phyloP scores from a whole-genome alignment of 2,113 vertebrate genomes.

The Bujurquina vittata region DNA sequence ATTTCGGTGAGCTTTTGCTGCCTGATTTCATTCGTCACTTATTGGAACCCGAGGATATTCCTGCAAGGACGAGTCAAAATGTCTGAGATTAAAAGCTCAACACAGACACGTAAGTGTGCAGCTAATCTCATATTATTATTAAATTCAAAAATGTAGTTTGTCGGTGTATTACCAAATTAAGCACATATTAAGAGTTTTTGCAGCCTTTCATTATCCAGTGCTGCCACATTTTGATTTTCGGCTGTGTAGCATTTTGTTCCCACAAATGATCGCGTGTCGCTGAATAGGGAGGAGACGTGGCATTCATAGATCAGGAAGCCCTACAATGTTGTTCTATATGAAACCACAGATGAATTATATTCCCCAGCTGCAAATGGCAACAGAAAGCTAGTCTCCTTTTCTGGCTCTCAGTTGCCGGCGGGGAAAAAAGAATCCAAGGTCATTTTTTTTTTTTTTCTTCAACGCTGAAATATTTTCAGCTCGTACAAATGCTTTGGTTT shows the following conservation, averaged over 20 bases:
- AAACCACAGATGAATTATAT: background rate
- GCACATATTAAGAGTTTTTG: background rate
- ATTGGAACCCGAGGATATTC: background rate
- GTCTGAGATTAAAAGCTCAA: background rate
- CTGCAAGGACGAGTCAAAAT: background rate
- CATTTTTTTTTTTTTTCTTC: background rate
- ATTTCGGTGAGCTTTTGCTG: background rate
- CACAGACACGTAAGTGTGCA: background rate
- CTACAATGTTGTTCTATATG: background rate
- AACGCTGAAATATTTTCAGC: background rate
- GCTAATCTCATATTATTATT: background rate
- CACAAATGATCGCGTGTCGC: background rate
- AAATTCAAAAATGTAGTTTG: background rate
- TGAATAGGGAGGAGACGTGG: background rate
- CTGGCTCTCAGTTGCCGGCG: background rate
- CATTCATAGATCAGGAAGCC: background rate
- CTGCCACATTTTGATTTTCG: background rate
- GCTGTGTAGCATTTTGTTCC: background rate
- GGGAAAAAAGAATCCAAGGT: background rate
- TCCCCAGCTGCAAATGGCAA: background rate
- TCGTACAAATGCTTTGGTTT: rapidly evolving
- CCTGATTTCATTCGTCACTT: background rate
- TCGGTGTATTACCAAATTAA: background rate
- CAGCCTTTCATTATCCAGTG: background rate
- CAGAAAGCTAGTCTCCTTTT: background rate